phyloP scores from a whole-genome alignment of 2,797 vertebrate species.

The Coendou prehensilis region DNA sequence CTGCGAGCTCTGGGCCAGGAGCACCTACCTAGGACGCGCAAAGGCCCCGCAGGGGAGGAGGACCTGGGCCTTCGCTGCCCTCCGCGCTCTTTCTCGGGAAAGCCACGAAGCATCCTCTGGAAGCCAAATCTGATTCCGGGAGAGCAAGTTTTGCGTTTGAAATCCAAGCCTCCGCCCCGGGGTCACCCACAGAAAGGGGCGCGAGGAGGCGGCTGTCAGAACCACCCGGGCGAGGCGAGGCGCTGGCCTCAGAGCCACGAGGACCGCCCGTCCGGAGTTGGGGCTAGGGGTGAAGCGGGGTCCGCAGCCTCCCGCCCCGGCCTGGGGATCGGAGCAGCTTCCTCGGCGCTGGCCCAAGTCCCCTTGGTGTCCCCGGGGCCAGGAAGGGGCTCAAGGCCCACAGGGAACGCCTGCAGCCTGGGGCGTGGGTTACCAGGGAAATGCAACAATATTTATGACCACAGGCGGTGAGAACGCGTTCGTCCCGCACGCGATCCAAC shows the following conservation, averaged over 20 bases:
- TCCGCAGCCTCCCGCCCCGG: background rate
- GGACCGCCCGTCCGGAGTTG: background rate
- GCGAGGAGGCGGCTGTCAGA: background rate
- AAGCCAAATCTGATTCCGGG: background rate
- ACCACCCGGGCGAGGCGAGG: background rate
- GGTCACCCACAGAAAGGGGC: background rate
- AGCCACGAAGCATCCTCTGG: background rate
- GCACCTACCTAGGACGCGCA: background rate
- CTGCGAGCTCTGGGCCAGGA: background rate
- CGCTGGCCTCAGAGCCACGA: background rate
- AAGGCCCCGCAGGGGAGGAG: background rate
- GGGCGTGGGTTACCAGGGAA: slow-evolving; percentile 78
- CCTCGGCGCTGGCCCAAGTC: accelerated
- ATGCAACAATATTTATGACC: slow-evolving; percentile 78
- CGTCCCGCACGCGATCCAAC: background rate
- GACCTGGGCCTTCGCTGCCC: background rate
- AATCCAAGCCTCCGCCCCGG: background rate
- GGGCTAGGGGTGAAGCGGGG: background rate
- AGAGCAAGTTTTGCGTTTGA: background rate
- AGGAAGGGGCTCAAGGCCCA: background rate
- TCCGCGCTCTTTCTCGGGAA: background rate
- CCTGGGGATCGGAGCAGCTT: background rate
- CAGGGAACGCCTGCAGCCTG: background rate
- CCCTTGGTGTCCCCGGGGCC: background rate
- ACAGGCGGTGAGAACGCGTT: slow-evolving; percentile 29